phyloP scores from a whole-genome alignment of 2,888 invertebrate species.

The Nephrotoma flavescens region DNA sequence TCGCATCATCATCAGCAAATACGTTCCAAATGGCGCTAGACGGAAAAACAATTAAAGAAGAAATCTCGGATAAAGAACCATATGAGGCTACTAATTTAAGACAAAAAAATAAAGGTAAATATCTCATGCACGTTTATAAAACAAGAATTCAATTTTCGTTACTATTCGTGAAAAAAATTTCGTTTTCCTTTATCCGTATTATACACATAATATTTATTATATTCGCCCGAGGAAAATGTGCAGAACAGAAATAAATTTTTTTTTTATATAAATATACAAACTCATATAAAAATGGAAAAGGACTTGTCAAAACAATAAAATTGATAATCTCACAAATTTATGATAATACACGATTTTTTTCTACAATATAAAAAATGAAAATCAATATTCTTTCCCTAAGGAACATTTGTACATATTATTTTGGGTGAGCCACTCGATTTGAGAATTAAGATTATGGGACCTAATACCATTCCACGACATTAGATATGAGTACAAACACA shows the following conservation, averaged over 20 bases:
- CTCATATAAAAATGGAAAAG: background rate
- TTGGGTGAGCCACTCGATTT: background rate
- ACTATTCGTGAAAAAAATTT: background rate
- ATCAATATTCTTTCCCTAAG: background rate
- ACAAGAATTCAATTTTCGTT: background rate
- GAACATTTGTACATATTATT: background rate
- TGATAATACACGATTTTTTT: background rate
- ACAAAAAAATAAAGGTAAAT: conserved; percentile 1
- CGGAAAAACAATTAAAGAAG: conserved; percentile 45
- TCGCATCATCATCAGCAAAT: background rate
- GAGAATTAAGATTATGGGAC: background rate
- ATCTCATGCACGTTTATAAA: background rate
- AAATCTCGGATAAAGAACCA: conserved; percentile 39
- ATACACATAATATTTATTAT: background rate
- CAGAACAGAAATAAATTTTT: background rate
- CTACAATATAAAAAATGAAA: background rate
- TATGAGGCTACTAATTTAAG: conserved; percentile 25
- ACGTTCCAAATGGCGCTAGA: conserved; percentile 38
- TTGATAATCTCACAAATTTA: background rate
- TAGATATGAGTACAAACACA: background rate
- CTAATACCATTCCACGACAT: background rate
- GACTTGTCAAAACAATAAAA: background rate
- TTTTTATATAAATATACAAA: background rate
- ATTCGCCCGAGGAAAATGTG: background rate
- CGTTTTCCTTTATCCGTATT: background rate